Base-by-base conservation (phyloP, 2,888 invertebrate species). In the Blera fallax region DNA sequence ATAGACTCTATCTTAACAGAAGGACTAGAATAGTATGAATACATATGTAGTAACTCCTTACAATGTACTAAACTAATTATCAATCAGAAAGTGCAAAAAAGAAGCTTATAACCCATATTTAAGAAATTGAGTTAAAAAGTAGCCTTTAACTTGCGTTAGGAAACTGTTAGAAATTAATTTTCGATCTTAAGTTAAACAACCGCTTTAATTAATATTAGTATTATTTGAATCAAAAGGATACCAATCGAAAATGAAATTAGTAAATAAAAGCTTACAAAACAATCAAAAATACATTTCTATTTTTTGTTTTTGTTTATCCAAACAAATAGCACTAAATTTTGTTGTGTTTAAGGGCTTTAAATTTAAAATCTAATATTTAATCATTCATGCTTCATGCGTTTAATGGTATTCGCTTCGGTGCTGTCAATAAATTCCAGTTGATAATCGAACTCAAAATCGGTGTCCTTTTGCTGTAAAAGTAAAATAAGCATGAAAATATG, bases 331-430 rank as follows among this genome's bases (percentile, higher is more conserved):
- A 21, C 3, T 11, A 52, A 43, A n/a, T 1, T 43, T 37, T 11
- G 24, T 32, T 67, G n/a, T 67, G 50, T 50, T 60, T 48, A n/a
- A 32, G 14, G 10, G 34, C 8, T 29, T 32, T 34, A 29, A 62
- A 52, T 21, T 73, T 79, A 85, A 54, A 76, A 81, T 60, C 10
- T 58, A 21, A 54, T 45, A 65, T 81, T 52, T 52, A 88, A 89
- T 91, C 90, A 91, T 90, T 91, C 91, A 77, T 90, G 91, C 81
- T 91, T 91, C 85, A 91, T 88, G 29, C 91, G 91, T 69, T 91
- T 91, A 16, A 90, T 88, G 27, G 78, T 52, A 73, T 72, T 87
- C 16, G 73, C 40, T 32, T 83, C 88, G 10, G 89, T 88, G 48
- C 89, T 88, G 54, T 89, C 89, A 50, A 91, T 91, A 77, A 90